Evolutionary conservation across 2,797 vertebrate species (phyloP), one percentile per base, ranked within the genome.

Genomic region (Pseudochirops cupreus): DNA sequence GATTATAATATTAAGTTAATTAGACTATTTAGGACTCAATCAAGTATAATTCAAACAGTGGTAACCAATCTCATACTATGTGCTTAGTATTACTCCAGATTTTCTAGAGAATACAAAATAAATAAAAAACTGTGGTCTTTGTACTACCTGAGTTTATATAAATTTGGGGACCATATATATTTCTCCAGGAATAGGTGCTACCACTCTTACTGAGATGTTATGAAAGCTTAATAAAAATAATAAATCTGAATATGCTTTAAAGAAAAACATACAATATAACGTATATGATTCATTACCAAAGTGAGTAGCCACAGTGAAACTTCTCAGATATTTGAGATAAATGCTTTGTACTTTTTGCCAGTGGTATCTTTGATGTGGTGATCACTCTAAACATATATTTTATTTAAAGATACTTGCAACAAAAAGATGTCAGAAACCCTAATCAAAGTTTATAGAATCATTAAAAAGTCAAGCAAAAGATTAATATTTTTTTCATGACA

Each of bases 401-500:
- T 91, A 92, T 93, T 58, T 93, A 92, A 94, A 50, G 56, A 16
- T 33, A 31, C 24, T 93, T 13, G 58, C 18, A 91, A 56, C 31
- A 91, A 94, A 89, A 91, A 24, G 90, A 67, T 59, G 0, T 56
- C 46, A 87, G 92, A 90, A 92, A 1, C 4, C 11, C 59, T 91
- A 93, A 93, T 28, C 52, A 89, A 92, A 67, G n/a, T 55, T 74
- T 57, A 62, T 28, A 46, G 26, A 0, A 4, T 95, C 21, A 91
- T 29, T 89, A 50, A 95, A 92, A 93, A 74, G 29, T 1, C 52
- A 57, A 92, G n/a, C 29, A 67, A 3, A 91, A 96, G 92, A 3
- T 54, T 91, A 91, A 57, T 28, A 93, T 90, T 57, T 55, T 55
- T 96, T 39, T 28, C 21, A n/a, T 94, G 2, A 92, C 53, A 89